Conservation (phyloP, 2,797 vertebrate genomes). For the Intellagama lesueurii region DNA sequence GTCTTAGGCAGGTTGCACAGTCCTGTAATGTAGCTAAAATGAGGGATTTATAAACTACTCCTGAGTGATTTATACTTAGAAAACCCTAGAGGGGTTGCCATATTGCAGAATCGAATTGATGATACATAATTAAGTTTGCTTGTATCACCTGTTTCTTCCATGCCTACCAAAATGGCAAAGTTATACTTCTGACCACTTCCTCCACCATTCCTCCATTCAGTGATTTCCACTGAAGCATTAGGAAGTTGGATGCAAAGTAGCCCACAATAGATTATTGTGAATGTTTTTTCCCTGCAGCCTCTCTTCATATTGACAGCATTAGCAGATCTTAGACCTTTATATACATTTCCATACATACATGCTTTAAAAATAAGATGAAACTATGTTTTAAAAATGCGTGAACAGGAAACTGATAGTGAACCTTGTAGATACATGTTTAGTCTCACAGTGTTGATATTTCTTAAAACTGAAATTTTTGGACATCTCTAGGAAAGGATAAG, state of each 20-base stretch:
- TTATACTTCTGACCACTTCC: conserved; percentile 20
- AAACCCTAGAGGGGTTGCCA: no score
- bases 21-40: no score
- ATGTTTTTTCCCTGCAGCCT: not conserved
- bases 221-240: not conserved
- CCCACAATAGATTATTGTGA: not conserved
- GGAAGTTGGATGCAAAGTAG: conserved; percentile 9
- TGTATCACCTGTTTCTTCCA: not conserved
- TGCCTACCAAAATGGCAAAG: not conserved
- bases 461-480: not conserved
- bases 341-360: not conserved
- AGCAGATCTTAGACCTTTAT: not conserved
- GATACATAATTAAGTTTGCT: no score
- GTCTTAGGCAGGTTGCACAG: no score
- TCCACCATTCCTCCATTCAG: not conserved
- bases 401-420: not conserved
- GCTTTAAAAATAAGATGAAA: not conserved
- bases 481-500: not conserved
- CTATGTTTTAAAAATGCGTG: not conserved
- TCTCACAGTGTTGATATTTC: not conserved
- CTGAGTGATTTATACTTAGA: no score
- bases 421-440: not conserved
- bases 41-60: no score
- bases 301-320: not conserved
- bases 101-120: no score